Evolutionary conservation across 2,113 vertebrate genomes (phyloP), one percentile per base, ranked within the genome.

Genomic region (Phaethornis superciliosus): DNA sequence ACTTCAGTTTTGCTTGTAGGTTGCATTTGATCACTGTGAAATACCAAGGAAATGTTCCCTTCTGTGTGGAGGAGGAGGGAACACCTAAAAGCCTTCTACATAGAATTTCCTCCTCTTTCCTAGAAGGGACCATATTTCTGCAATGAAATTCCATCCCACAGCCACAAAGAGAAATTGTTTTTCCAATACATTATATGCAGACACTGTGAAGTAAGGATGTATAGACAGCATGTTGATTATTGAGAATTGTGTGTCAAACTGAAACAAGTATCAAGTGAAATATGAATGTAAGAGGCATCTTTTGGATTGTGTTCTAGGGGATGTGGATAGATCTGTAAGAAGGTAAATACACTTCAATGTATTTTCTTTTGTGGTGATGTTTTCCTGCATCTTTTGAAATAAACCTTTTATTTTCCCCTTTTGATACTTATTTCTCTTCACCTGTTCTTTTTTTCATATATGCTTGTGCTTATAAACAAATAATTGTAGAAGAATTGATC

Each of bases 361-460:
- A 21, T 33, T 55, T 74, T 72, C 23, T 69, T 94, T 90, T 84
- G 60, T 84, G 64, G 4, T 78, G 26, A 33, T 60, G 19, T 55
- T 85, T 85, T 88, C 75, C 56, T 85, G 42, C 60, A 44, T 86
- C 71, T 65, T 55, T 84, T 19, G 30, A 95, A 82, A 91, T 76
- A 79, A 79, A 71, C 42, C 27, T 83, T 42, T 40, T 92, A 88
- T 90, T 91, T 71, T 26, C 30, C 9, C 9, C 18, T 69, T 93
- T 82, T 71, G 30, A 11, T 92, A 52, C 9, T 69, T 68, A n/a
- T 37, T 89, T 88, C 8, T 79, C 20, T 64, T 79, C 1, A 8
- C 2, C 68, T 18, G 55, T 77, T 15, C 6, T 37, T 62, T 80
- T 60, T 40, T 46, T 22, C 3, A 21, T 70, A 22, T 12, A 3